Evolutionary conservation across 2,888 invertebrate species (phyloP).

Genomic region (Xylota sylvarum): DNA sequence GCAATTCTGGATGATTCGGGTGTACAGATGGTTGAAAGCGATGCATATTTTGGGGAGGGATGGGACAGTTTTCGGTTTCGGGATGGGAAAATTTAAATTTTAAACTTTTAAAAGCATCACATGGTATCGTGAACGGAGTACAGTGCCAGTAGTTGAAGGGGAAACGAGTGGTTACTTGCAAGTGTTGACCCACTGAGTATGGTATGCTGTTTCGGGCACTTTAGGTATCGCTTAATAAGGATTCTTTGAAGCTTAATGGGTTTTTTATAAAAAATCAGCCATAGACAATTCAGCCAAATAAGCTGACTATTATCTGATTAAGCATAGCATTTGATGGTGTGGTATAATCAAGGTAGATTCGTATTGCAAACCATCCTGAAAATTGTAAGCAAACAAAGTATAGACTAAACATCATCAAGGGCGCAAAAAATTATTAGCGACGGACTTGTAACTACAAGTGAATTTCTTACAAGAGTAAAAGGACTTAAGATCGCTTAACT

Average conservation of each 20-base stretch:
- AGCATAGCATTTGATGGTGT: no score
- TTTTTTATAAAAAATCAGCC: not conserved
- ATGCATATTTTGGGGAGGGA: constrained; percentile 30
- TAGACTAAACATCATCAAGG: no score
- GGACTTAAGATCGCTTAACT: no score
- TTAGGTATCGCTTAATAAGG: constrained; percentile 33
- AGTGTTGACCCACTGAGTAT: constrained; percentile 30
- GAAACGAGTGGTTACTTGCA: constrained; percentile 33
- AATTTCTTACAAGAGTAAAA: no score
- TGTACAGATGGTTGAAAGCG: constrained; percentile 11
- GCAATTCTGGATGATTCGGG: constrained; percentile 50
- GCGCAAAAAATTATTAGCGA: no score
- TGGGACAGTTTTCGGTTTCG: constrained; percentile 34
- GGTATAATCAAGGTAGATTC: no score
- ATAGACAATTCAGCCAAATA: no score
- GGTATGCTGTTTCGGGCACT: not conserved
- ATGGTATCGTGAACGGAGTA: not conserved
- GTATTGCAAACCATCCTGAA: no score
- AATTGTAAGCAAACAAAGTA: no score
- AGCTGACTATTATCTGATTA: no score
- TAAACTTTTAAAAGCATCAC: constrained; percentile 28
- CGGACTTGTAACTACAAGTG: no score
- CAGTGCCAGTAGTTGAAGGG: constrained; percentile 2
- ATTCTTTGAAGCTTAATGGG: constrained; percentile 13
- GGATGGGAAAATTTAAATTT: constrained; percentile 31